Conservation (phyloP, 2,888 invertebrate species). For the Drosophila kuntzei region DNA sequence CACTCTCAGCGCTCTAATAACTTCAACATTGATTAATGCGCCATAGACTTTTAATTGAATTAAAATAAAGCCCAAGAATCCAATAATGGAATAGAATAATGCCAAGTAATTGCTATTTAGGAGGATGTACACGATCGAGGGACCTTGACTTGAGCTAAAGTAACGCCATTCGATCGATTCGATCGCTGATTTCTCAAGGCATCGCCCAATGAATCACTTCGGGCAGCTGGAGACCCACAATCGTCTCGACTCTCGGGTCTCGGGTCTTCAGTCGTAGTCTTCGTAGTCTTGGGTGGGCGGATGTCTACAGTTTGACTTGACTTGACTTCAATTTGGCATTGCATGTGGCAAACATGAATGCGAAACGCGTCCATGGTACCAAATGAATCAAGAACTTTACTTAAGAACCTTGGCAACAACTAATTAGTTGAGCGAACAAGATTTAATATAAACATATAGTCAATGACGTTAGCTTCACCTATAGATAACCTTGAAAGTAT, state of each 20-base stretch:
- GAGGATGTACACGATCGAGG: slow-evolving; percentile 29
- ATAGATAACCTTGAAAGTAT: slow-evolving; percentile 21
- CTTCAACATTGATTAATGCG: slow-evolving; percentile 77
- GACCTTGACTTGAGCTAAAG: slow-evolving; percentile 44
- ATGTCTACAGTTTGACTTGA: slow-evolving; percentile 39
- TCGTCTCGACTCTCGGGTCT: slow-evolving; percentile 9
- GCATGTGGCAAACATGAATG: slow-evolving; percentile 44
- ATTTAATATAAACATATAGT: slow-evolving; percentile 41
- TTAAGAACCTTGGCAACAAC: slow-evolving; percentile 38
- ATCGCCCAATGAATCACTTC: slow-evolving; percentile 45
- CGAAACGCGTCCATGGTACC: slow-evolving; percentile 50
- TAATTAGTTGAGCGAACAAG: slow-evolving; percentile 42
- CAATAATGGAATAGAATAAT: slow-evolving; percentile 30
- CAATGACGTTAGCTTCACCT: slow-evolving; percentile 9
- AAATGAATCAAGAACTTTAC: slow-evolving; percentile 22
- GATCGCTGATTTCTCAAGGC: slow-evolving; percentile 58
- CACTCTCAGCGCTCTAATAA: slow-evolving; percentile 79
- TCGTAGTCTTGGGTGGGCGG: slow-evolving; percentile 35
- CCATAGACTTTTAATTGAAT: slow-evolving; percentile 60
- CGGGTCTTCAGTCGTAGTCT: slow-evolving; percentile 7
- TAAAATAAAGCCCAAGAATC: slow-evolving; percentile 32
- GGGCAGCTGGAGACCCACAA: slow-evolving; percentile 42
- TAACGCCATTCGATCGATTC: slow-evolving; percentile 45
- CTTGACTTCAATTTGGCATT: slow-evolving; percentile 56
- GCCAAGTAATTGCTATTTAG: slow-evolving; percentile 43